phyloP scores from a whole-genome alignment of 2,113 vertebrate genomes.

The Nothobranchius furzeri region DNA sequence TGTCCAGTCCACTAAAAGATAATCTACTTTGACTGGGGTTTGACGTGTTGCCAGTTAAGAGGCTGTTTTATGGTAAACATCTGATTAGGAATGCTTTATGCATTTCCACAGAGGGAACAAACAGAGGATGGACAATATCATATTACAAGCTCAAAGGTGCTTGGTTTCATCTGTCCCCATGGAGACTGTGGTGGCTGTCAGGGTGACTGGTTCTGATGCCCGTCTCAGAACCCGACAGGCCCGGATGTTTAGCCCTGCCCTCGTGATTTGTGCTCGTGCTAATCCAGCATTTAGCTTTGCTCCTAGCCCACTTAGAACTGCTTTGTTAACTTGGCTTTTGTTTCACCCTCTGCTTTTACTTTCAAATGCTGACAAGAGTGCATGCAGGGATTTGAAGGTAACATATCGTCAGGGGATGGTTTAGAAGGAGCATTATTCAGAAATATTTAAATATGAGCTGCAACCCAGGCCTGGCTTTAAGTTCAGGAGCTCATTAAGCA shows the following conservation, averaged over 20 bases:
- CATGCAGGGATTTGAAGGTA: slow-evolving; percentile 58
- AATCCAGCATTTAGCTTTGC: slow-evolving; percentile 83
- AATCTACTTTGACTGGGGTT: slow-evolving; percentile 60
- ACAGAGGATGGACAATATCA: slow-evolving; percentile 81
- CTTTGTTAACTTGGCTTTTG: slow-evolving; percentile 68
- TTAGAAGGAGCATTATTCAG: slow-evolving; percentile 72
- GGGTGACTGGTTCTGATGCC: slow-evolving; percentile 84
- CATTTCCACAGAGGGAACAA: slow-evolving; percentile 68
- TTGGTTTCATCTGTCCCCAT: slow-evolving; percentile 79
- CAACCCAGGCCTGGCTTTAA: slow-evolving; percentile 50
- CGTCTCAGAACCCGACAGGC: slow-evolving; percentile 82
- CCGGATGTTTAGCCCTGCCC: slow-evolving; percentile 78
- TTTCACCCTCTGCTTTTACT: slow-evolving; percentile 70
- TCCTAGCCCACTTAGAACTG: slow-evolving; percentile 63
- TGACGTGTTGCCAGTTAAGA: neutral
- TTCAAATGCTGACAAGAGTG: slow-evolving; percentile 70
- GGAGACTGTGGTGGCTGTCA: slow-evolving; percentile 76
- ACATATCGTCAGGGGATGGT: slow-evolving; percentile 45
- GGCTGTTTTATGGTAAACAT: slow-evolving; percentile 36
- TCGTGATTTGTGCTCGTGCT: slow-evolving; percentile 73
- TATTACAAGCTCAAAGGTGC: slow-evolving; percentile 79
- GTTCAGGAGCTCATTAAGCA: slow-evolving; percentile 82
- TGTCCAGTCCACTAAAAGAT: slow-evolving; percentile 75
- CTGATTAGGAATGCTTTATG: slow-evolving; percentile 62
- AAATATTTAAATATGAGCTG: slow-evolving; percentile 73